A percentile compares a stretch with the other conserved stretches of the same genome.
These are phyloP conservation scores for Tetragonula carbonaria DNA, from an alignment of 2,888 invertebrate genomes.

Conservation along the genomic window DNA sequence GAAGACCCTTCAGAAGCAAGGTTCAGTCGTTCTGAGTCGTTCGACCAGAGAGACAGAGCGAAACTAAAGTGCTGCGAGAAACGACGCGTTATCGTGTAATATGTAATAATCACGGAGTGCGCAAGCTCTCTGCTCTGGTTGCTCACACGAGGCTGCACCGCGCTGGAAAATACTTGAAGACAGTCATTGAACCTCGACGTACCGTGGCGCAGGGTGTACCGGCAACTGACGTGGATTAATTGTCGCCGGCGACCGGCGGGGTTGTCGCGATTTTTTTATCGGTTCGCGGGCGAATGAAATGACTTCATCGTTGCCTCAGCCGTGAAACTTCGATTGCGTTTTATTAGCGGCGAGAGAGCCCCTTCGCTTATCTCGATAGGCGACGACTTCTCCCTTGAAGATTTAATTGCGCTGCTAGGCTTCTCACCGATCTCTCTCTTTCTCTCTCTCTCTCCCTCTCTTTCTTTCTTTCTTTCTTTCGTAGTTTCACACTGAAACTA, in stretches of 20 bases:
- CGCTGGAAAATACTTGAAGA: not conserved
- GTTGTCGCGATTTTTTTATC: constrained; percentile 44
- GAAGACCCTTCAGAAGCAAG: not conserved
- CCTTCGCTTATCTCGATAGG: constrained; percentile 36
- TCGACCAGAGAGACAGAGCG: not conserved
- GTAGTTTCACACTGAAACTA: not conserved
- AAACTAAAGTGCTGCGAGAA: not conserved
- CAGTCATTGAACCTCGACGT: not conserved
- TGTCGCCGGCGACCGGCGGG: constrained; percentile 24
- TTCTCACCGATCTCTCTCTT: not conserved
- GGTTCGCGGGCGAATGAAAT: constrained; percentile 27
- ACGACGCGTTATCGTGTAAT: not conserved
- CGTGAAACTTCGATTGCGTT: constrained; percentile 38
- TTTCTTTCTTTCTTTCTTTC: not conserved
- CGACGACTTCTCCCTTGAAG: constrained; percentile 33
- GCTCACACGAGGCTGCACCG: not conserved
- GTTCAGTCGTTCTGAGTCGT: not conserved
- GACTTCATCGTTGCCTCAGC: constrained; percentile 39
- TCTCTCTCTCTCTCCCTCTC: too few species aligned
- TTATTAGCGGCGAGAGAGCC: constrained; percentile 33
- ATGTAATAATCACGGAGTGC: not conserved
- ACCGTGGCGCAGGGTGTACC: not conserved
- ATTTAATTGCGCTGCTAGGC: constrained; percentile 37
- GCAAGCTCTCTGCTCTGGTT: not conserved
- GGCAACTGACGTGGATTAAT: constrained; percentile 55